These are phyloP conservation scores for Acinonyx jubatus DNA, from an alignment of 2,113 vertebrate species.

Conservation along the genomic window DNA sequence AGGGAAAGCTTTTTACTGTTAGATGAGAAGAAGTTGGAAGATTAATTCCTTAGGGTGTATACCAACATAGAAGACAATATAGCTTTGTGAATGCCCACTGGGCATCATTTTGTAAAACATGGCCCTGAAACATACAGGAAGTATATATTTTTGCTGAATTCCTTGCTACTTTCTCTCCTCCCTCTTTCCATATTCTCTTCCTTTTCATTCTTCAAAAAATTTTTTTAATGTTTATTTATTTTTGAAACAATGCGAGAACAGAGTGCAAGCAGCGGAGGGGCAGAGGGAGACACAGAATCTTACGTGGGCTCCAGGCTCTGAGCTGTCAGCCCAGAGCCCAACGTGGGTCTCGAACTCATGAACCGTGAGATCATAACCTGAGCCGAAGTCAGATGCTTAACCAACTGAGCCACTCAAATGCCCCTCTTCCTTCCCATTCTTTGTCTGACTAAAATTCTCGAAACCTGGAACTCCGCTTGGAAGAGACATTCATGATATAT, in stretches of 20 bases:
- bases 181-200: neutral
- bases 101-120: neutral
- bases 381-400: no score
- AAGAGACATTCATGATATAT: slow-evolving; percentile 58
- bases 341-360: no score
- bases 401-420: no score
- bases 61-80: neutral
- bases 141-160: slow-evolving; percentile 1
- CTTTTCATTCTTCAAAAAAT: neutral
- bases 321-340: no score
- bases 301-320: no score
- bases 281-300: no score
- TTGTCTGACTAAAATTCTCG: slow-evolving; percentile 23
- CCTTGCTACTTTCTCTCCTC: neutral
- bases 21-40: neutral
- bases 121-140: neutral
- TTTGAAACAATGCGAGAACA: no score
- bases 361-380: no score
- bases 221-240: no score
- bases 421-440: neutral
- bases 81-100: neutral
- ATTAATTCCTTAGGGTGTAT: neutral
- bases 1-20: neutral
- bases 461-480: neutral
- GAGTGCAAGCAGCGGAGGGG: no score